phyloP scores from a whole-genome alignment of 2,797 vertebrate species.

The Sebastes umbrosus region DNA sequence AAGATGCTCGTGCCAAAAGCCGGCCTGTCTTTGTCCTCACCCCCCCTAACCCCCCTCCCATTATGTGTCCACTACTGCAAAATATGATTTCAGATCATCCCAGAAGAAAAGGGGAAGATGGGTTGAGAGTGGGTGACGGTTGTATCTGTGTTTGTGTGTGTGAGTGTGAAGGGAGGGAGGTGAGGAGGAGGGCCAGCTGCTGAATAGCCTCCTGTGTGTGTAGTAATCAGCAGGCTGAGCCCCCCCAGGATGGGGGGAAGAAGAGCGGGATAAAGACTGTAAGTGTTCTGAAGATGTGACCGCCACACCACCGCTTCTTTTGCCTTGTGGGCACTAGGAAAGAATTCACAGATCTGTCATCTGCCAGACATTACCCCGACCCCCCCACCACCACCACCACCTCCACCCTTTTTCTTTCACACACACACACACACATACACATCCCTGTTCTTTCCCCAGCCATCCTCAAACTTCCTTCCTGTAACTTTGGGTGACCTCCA shows the following conservation, averaged over 20 bases:
- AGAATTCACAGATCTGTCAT: constrained; percentile 93
- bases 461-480: constrained; percentile 76
- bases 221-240: constrained; percentile 90
- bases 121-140: constrained; percentile 11
- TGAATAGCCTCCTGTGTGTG: constrained; percentile 95
- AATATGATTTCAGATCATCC: constrained; percentile 91
- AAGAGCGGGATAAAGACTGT: constrained; percentile 89
- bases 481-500: constrained; percentile 72
- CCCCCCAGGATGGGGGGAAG: constrained; percentile 86
- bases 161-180: constrained; percentile 27
- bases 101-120: constrained; percentile 48
- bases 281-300: constrained; percentile 89
- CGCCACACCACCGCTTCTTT: constrained; percentile 63
- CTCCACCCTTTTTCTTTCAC: constrained; percentile 15
- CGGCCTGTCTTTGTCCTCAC: constrained; percentile 65
- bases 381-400: constrained; percentile 1
- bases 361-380: constrained; percentile 88
- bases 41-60: constrained; percentile 58
- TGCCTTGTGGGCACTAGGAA: constrained; percentile 90
- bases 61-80: constrained; percentile 83
- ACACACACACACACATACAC: constrained; percentile 12
- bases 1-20: constrained; percentile 70
- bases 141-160: constrained; percentile 42
- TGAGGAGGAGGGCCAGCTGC: constrained; percentile 71
- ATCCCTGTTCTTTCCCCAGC: constrained; percentile 80